These are phyloP conservation scores for Misgurnus mizolepis DNA, from an alignment of 2,113 vertebrate genomes.

Conservation along the genomic window DNA sequence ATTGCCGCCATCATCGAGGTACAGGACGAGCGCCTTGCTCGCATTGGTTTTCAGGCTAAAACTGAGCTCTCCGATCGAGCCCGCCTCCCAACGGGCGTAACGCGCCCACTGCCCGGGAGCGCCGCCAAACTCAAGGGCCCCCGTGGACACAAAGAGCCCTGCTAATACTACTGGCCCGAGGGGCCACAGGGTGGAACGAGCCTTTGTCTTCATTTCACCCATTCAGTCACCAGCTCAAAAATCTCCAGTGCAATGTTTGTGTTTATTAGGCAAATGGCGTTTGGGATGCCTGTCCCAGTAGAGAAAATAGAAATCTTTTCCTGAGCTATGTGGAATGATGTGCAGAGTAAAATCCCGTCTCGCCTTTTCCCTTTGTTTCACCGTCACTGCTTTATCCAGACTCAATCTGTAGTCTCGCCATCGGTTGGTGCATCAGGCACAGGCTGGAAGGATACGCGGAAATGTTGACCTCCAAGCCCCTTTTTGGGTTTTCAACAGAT, in stretches of 20 bases:
- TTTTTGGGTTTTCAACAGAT: background rate
- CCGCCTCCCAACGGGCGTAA: conserved; percentile 88
- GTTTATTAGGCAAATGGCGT: conserved; percentile 39
- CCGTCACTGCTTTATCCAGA: conserved; percentile 68
- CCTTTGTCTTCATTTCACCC: conserved; percentile 64
- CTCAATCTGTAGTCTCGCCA: conserved; percentile 72
- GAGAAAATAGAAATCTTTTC: background rate
- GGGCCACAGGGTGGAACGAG: conserved; percentile 64
- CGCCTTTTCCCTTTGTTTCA: conserved; percentile 35
- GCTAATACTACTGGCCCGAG: conserved; percentile 66
- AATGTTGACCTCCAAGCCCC: too few species aligned
- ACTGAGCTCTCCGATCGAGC: conserved; percentile 85
- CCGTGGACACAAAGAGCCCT: conserved; percentile 58
- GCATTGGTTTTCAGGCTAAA: conserved; percentile 90
- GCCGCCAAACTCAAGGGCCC: conserved; percentile 85
- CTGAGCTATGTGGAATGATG: background rate
- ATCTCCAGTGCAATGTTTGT: background rate
- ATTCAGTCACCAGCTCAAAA: background rate
- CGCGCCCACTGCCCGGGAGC: conserved; percentile 90
- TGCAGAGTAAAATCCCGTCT: background rate
- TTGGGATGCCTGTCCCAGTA: conserved; percentile 16
- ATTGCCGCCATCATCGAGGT: conserved; percentile 91
- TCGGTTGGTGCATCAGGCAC: conserved; percentile 66
- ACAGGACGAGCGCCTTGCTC: conserved; percentile 86
- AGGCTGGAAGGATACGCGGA: background rate